Base-by-base conservation (phyloP, 1,140 invertebrate species). In the Drosophila parabipectinata region DNA sequence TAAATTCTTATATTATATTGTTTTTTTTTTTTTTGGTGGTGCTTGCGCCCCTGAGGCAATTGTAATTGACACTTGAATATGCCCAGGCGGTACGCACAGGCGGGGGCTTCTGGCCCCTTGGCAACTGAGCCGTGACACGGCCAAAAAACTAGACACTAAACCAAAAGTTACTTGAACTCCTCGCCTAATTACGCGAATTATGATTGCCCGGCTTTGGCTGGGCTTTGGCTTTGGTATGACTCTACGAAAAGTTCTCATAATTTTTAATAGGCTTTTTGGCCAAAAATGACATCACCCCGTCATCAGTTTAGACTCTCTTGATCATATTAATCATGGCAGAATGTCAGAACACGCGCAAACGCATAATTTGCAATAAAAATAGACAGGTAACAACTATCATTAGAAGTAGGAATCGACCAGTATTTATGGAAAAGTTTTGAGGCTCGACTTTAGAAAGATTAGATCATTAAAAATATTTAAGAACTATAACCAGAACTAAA, bases 111-210 rank as follows among this genome's bases (percentile, higher is more conserved):
- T 51, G 44, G 77, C 59, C 63, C 24, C 76, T 15, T 71, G 77
- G 82, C 77, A 81, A 87, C 81, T 87, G 78, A 84, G 77, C 82
- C 74, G 62, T 81, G 82, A 85, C 82, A 47, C 60, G 81, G 75
- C 62, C 81, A 79, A 77, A 26, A 28, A 72, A 53, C 66, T 41
- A n/a, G 32, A 15, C 24, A 12, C 50, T 53, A 72, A 73, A 48
- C 58, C 58, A 73, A 75, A 84, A 81, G 69, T 78, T 63, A 71
- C 58, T 75, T 87, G 78, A 85, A 87, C 78, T 84, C 58, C 78
- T 84, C 58, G 60, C 45, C 77, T 85, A 77, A 83, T 83, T 77
- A 56, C 74, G 73, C 64, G 63, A 87, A 87, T 87, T 84, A 69
- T 48, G 61, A 57, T 56, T 69, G 67, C 57, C 48, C 71, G 62